Evolutionary conservation across 2,113 vertebrate species (phyloP), one percentile per base, ranked within the genome.

Genomic region (Equus przewalskii): DNA sequence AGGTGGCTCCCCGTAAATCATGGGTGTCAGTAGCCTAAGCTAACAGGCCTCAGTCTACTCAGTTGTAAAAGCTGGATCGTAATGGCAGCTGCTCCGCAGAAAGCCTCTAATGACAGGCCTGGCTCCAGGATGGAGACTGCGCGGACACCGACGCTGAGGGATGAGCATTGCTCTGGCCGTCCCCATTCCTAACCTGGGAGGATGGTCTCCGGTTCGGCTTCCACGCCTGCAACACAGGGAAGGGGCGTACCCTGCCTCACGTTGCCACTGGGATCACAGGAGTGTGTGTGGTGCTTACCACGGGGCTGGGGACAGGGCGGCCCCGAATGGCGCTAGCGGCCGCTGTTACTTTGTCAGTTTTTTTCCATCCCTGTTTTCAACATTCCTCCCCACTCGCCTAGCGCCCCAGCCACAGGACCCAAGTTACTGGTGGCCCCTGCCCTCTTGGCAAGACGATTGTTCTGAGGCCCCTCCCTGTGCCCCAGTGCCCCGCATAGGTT

Each of bases 141-240:
- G 54, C 28, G 41, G 51, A 36, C 22, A 33, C 54, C 0, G 3
- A 1, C 2, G 3, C 14, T 16, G 5, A 10, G 21, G 69, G 65
- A 12, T 7, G 54, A 65, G n/a, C 7, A 15, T 4, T 0, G 0
- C 60, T 56, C 36, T 51, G 64, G 22, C 30, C 62, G 65, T 79
- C 51, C 5, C 18, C 0, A 12, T 64, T 65, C 54, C 60, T 54
- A 67, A 44, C 14, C 33, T 44, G 60, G 72, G 58, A 9, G 15
- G 1, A 19, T 1, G 44, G 58, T 65, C 30, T 80, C 22, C 89
- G 28, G 67, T 33, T 41, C 16, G 30, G 21, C 72, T 65, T 70
- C 56, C 2, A 21, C 11, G 5, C 67, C 49, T 79, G 46, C 82
- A 14, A 36, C 83, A 28, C 36, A 81, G 30, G 56, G 72, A 69